Base-by-base conservation (phyloP, 2,888 invertebrate species). In the Archips xylosteana region DNA sequence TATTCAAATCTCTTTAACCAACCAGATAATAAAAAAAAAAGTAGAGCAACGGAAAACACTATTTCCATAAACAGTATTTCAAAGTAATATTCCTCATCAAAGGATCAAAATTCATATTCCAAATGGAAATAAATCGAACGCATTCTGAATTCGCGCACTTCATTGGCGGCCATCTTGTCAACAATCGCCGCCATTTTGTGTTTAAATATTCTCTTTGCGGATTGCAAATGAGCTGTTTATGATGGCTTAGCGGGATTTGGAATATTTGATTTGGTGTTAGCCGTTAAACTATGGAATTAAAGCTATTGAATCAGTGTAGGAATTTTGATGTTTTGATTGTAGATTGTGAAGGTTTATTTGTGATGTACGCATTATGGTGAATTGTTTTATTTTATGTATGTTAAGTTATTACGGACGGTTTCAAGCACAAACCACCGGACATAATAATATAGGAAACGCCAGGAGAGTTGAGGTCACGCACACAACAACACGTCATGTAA, bases 171-270 rank as follows among this genome's bases (percentile, higher is more conserved):
- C 36, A 51, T 65, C 49, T 15, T 49, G 51, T 51, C 36, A 65
- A n/a, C 42, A 67, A 57, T 42, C n/a, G 36, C 67, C 34, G 59
- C 67, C 67, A 68, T 68, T 68, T 68, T 68, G 67, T 68, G 67
- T 59, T 67, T 45, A 23, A 34, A 23, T 49, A 67, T 68, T 68
- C 67, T 47, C 67, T 68, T 68, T 68, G 54, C 42, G 23, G 23
- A 67, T 67, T 59, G 59, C 36, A 59, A 68, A 68, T 68, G 59
- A 68, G 67, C 67, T 39, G 15, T 42, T 36, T 49, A 64, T 64
- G 49, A 54, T 49, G 49, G 23, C 32, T 64, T 36, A 65, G 49
- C 34, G 36, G 36, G 10, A 51, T 62, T 62, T 12, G n/a, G 65
- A 65, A 65, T 65, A 65, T 65, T 65, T 51, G 65, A 65, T 65